Conservation (phyloP, 2,797 vertebrate species). For the Coccyzus lansbergi region DNA sequence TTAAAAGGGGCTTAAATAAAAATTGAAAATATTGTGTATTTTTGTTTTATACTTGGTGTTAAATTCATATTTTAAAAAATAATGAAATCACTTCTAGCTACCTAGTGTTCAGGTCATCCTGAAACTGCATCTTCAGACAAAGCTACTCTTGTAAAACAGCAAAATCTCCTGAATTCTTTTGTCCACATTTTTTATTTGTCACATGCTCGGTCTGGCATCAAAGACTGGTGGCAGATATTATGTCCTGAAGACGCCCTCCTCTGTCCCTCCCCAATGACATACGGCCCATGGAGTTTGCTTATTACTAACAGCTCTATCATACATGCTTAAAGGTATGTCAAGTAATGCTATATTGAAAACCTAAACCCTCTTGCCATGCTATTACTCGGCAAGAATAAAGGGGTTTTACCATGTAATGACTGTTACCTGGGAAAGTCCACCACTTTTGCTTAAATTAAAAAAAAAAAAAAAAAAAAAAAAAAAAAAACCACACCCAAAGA, state of each 20-base stretch:
- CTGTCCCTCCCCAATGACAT: background rate
- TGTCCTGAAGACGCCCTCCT: background rate
- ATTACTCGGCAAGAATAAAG: background rate
- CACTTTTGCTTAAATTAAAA: background rate
- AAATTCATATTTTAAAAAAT: background rate
- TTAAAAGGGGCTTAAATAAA: background rate
- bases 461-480: background rate
- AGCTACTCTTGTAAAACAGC: background rate
- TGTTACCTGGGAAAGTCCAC: background rate
- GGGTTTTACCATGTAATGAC: background rate
- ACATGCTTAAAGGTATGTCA: background rate
- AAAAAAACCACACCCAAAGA: too few relatives aligned
- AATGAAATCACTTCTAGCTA: background rate
- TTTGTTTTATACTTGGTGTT: background rate
- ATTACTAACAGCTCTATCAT: background rate
- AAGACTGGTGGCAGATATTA: background rate
- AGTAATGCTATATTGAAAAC: background rate
- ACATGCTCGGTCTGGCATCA: background rate
- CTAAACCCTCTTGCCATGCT: background rate
- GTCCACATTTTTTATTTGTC: background rate
- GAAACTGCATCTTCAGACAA: background rate
- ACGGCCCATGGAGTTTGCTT: background rate
- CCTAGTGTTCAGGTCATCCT: background rate
- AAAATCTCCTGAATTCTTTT: background rate
- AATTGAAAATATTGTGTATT: background rate